Evolutionary conservation across 2,888 invertebrate genomes (phyloP).

Genomic region (Xestoiulus laeticollis): DNA sequence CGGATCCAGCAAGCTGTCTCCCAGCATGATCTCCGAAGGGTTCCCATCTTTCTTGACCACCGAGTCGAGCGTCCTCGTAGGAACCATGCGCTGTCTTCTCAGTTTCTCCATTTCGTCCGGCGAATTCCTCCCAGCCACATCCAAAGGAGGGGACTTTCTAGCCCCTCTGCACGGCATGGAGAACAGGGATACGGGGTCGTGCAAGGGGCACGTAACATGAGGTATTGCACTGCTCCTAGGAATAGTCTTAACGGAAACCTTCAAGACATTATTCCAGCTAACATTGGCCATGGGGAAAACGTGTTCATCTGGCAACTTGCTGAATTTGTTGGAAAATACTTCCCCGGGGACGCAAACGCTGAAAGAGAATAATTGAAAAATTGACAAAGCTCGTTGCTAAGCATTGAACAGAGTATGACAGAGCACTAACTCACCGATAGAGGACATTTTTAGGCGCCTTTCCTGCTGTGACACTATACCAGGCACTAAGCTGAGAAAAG

Average conservation of each 20-base stretch:
- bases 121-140: constrained; percentile 54
- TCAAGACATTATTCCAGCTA: constrained; percentile 72
- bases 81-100: constrained; percentile 56
- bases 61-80: constrained; percentile 53
- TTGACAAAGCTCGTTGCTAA: background rate
- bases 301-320: constrained; percentile 71
- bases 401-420: background rate
- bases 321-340: constrained; percentile 70
- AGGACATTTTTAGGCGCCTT: constrained; percentile 67
- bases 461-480: constrained; percentile 72
- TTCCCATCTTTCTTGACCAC: constrained; percentile 57
- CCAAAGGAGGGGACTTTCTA: constrained; percentile 55
- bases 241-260: constrained; percentile 70
- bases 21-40: constrained; percentile 60
- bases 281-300: constrained; percentile 76
- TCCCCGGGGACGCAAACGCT: constrained; percentile 74
- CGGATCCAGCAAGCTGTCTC: constrained; percentile 65
- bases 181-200: background rate
- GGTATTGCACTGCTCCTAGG: constrained; percentile 74
- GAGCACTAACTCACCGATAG: constrained; percentile 68
- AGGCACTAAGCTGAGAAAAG: constrained; percentile 96
- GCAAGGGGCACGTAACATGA: constrained; percentile 44
- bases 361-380: constrained; percentile 41
- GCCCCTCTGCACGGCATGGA: constrained; percentile 54
- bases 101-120: constrained; percentile 56